These are phyloP conservation scores for Cryptoprocta ferox DNA, from an alignment of 2,797 vertebrate genomes.

Conservation along the genomic window DNA sequence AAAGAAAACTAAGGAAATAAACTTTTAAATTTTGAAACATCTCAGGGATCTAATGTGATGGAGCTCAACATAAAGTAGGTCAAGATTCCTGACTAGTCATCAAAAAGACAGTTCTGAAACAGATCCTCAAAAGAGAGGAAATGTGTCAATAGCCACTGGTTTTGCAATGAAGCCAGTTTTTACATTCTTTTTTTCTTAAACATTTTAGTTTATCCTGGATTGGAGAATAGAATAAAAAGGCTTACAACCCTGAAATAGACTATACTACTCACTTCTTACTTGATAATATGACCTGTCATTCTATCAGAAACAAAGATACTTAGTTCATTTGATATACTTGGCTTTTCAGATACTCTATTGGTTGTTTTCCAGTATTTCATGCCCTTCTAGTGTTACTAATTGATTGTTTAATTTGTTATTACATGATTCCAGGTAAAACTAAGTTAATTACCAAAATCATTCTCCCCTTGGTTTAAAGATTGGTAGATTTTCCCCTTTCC, in stretches of 20 bases:
- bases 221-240: constrained; percentile 22
- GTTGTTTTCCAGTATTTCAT: constrained; percentile 29
- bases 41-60: background rate
- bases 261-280: background rate
- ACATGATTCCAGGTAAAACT: constrained; percentile 49
- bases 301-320: background rate
- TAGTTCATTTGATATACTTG: constrained; percentile 11
- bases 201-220: background rate
- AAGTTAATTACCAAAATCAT: constrained; percentile 67
- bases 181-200: background rate
- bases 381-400: constrained; percentile 43
- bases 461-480: constrained; percentile 27
- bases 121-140: background rate
- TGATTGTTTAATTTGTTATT: constrained; percentile 57
- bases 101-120: constrained; percentile 11
- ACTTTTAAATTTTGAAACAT: constrained; percentile 5
- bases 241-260: background rate
- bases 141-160: background rate
- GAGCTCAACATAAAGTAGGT: background rate
- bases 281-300: background rate
- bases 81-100: background rate
- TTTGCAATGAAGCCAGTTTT: background rate
- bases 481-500: constrained; percentile 20
- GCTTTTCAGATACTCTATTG: background rate
- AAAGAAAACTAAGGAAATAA: background rate